Percentiles rank a stretch among this genome's conserved stretches.
Evolutionary conservation across 2,113 vertebrate species (phyloP).

Genomic region (Stictonetta naevosa): DNA sequence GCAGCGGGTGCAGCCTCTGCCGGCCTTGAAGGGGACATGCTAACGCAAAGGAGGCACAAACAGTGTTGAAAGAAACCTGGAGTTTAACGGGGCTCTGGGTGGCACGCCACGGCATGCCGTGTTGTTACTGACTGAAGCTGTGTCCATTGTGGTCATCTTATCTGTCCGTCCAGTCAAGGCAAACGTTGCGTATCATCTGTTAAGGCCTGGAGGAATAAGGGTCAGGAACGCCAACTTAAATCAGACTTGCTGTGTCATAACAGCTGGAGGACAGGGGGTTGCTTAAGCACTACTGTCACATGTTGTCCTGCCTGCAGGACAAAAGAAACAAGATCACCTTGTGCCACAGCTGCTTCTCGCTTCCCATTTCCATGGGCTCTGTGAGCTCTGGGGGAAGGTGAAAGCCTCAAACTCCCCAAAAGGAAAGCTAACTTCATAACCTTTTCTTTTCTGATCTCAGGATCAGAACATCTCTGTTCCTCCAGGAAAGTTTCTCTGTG

Average conservation of each 20-base stretch:
- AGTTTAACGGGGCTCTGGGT: not conserved
- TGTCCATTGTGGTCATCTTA: not conserved
- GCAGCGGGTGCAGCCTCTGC: not conserved
- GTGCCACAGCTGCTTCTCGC: not conserved
- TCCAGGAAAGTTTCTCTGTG: not conserved
- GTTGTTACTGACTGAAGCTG: not conserved
- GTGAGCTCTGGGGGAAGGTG: not conserved
- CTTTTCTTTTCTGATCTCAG: not conserved
- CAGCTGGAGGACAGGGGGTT: not conserved
- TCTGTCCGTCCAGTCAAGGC: not conserved
- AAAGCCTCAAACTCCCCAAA: not conserved
- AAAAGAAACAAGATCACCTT: not conserved
- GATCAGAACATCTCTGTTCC: not conserved
- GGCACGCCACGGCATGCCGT: not conserved
- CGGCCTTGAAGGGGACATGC: fast-evolving
- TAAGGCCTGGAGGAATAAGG: not conserved
- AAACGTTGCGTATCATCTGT: fast-evolving
- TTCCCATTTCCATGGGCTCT: fast-evolving
- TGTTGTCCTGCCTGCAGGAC: not conserved
- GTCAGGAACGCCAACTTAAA: not conserved
- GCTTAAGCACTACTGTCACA: not conserved
- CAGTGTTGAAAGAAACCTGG: not conserved
- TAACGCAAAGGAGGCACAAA: not conserved
- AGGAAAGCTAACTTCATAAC: not conserved
- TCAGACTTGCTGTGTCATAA: not conserved